Base-by-base conservation (phyloP, 2,888 invertebrate species). In the Helleia helle region DNA sequence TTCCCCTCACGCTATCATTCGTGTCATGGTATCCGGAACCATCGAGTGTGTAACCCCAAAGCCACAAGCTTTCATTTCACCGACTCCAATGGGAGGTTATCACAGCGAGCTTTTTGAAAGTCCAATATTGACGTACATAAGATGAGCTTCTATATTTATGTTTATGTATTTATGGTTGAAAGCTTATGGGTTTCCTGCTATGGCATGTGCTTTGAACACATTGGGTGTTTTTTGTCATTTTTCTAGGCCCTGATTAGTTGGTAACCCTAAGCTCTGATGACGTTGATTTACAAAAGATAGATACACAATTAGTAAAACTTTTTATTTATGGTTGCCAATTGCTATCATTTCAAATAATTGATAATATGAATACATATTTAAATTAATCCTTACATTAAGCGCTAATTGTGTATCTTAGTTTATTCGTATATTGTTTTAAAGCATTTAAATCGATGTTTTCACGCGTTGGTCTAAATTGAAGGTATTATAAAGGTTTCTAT, bases 171-270 rank as follows among this genome's bases (percentile, higher is more conserved):
- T 59, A 58, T 60, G 58, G 61, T 62, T 74, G 79, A 77, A 76
- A 80, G 81, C 81, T 80, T 81, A 58, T 77, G 81, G 79, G 79
- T 79, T 73, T 69, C 68, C 65, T 55, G 69, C 68, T 62, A 55
- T 55, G 57, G 74, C 75, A 80, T 80, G 77, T 56, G 56, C 54
- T 56, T 56, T 49, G 54, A 31, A 24, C 53, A 50, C 50, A 54
- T 50, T 49, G 48, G 45, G 54, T 54, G 50, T 52, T 48, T 44
- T 49, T 51, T 49, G 47, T 42, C 54, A 38, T 29, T 43, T 44
- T 38, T 38, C 26, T 47, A 43, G 36, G 37, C 46, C 49, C 46
- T 46, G 47, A 48, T 49, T 42, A 48, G 49, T 50, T 66, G 75
- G 74, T 69, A 71, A 76, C 77, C 73, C 76, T 54, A 63, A 72